phyloP scores from a whole-genome alignment of 2,888 invertebrate species.

The Tuta absoluta region DNA sequence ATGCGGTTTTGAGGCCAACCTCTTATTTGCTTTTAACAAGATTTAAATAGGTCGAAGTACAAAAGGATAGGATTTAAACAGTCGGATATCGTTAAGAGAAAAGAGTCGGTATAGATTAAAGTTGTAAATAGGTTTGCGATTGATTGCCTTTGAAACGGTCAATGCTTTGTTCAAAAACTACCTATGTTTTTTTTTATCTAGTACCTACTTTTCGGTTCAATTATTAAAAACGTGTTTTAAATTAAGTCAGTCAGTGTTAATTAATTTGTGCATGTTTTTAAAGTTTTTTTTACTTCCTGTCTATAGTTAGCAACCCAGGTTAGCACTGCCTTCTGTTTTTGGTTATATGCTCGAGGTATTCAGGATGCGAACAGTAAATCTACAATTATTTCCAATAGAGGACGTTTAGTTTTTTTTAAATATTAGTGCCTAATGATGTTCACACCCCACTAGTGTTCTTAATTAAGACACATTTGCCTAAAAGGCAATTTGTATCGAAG shows the following conservation, averaged over 20 bases:
- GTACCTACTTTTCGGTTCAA: no score
- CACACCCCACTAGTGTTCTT: slow-evolving; percentile 24
- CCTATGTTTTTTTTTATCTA: no score
- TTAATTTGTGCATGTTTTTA: no score
- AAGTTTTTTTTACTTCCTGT: no score
- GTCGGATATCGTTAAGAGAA: slow-evolving; percentile 35
- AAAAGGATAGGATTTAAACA: slow-evolving; percentile 53
- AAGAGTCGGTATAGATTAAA: background rate
- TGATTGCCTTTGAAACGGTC: slow-evolving; percentile 10
- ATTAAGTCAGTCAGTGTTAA: no score
- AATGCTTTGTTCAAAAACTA: background rate
- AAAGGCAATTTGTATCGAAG: slow-evolving; percentile 41
- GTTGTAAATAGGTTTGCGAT: slow-evolving; percentile 22
- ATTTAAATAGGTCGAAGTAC: slow-evolving; percentile 65
- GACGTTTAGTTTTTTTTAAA: background rate
- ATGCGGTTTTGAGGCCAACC: slow-evolving; percentile 65
- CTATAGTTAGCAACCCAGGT: no score
- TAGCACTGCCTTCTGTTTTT: no score
- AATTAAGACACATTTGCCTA: slow-evolving; percentile 39
- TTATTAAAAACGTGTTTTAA: no score
- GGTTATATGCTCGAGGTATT: background rate
- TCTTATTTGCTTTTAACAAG: slow-evolving; percentile 59
- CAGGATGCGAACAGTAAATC: background rate
- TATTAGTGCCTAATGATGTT: slow-evolving; percentile 13
- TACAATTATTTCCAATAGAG: background rate